Evolutionary conservation across 1,140 invertebrate genomes (phyloP).

Genomic region (Centruroides vittatus): DNA sequence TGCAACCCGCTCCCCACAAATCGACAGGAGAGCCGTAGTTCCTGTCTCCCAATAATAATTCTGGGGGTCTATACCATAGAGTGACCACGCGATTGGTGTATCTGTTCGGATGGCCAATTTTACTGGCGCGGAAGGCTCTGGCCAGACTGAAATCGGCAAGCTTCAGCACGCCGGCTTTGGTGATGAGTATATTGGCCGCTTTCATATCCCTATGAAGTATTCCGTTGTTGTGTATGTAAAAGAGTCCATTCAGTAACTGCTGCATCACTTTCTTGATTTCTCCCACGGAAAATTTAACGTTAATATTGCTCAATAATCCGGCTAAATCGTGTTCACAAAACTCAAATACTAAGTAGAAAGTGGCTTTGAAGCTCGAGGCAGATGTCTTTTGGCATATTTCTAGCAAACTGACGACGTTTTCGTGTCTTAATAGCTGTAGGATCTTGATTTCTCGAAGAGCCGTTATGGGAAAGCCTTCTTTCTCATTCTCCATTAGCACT

Average conservation of each 20-base stretch:
- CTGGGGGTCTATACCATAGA: slow-evolving; percentile 91
- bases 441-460: slow-evolving; percentile 94
- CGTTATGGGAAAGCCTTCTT: slow-evolving; percentile 98
- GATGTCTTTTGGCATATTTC: slow-evolving; percentile 63
- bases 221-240: slow-evolving; percentile 95
- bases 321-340: slow-evolving; percentile 99
- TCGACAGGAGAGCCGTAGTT: slow-evolving; percentile 95
- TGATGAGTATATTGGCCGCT: slow-evolving; percentile 95
- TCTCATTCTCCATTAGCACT: slow-evolving; percentile 98
- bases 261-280: slow-evolving; percentile 98
- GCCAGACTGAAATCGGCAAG: slow-evolving; percentile 83
- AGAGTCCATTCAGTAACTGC: slow-evolving; percentile 88
- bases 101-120: slow-evolving; percentile 69
- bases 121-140: slow-evolving; percentile 76
- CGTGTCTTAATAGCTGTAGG: slow-evolving; percentile 41
- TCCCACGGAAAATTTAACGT: slow-evolving; percentile 90
- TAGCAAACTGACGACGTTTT: slow-evolving; percentile 81
- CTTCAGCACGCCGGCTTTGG: slow-evolving; percentile 86
- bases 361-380: slow-evolving; percentile 66
- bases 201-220: slow-evolving; percentile 82
- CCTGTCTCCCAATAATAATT: slow-evolving; percentile 71
- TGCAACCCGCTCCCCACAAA: slow-evolving; percentile 96
- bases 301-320: slow-evolving; percentile 85
- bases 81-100: slow-evolving; percentile 98
- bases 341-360: slow-evolving; percentile 96